Evolutionary conservation across 1,140 invertebrate genomes (phyloP), one percentile per base, ranked within the genome.

Genomic region (Drosophila tristis): DNA sequence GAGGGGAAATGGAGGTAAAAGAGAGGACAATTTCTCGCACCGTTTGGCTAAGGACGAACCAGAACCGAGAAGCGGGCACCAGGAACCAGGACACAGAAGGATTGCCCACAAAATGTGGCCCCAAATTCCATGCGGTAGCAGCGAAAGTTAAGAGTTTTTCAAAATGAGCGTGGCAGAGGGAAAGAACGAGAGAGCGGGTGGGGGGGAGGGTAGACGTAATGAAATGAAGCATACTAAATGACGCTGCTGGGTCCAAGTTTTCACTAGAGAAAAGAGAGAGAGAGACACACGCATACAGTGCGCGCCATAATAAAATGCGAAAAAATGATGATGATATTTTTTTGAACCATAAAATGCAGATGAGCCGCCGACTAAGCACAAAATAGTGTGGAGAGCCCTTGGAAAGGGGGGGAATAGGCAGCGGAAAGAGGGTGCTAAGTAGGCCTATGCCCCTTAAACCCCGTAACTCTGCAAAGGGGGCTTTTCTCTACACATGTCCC

Each of bases 141-240:
- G 82, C 82, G 82, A 78, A 87, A 86, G 82, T 86, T 86, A 81
- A 84, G 76, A 85, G 76, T 80, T 72, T 60, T 76, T 20, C 75
- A 67, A 75, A 67, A 61, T 45, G 63, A 75, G 39, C 56, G 55
- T 16, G 20, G n/a, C 20, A 48, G 29, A 35, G 5, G 25, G 44
- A 31, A 50, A 42, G 20, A 23, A 43, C 45, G 51, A 48, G 62
- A 56, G 47, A 58, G 55, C 0, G 56, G 39, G 51, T 43, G 26
- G 47, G 55, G 26, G 49, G 53, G 59, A 65, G 26, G 49, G 53
- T 56, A 65, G 54, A 87, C 76, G 78, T 86, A 86, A 86, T 86
- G 82, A 86, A 86, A 86, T 86, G 82, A 86, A 86, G 82, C 82
- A 86, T 86, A 87, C 82, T 87, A 86, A 86, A 86, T 86, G 82